These are phyloP conservation scores for Thunnus thynnus DNA, from an alignment of 2,113 vertebrate species.

Conservation along the genomic window DNA sequence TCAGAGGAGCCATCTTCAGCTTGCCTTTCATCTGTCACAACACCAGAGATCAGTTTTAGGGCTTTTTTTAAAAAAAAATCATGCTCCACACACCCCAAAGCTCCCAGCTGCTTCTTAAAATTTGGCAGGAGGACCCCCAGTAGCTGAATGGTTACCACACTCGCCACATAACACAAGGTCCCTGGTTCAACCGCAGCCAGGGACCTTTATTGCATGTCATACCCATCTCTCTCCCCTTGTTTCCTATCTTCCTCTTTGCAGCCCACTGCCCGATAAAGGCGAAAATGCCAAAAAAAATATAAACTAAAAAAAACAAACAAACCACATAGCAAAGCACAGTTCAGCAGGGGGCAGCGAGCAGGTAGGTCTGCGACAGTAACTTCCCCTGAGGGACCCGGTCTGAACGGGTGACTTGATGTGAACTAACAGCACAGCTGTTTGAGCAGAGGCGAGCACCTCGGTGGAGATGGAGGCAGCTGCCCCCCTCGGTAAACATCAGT, in stretches of 20 bases:
- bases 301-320: too few relatives aligned
- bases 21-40: constrained; percentile 34
- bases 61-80: not conserved
- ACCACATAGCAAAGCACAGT: constrained; percentile 9
- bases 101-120: constrained; percentile 1
- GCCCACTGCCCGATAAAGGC: too few relatives aligned
- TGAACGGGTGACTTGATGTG: constrained; percentile 65
- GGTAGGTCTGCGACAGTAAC: constrained; percentile 32
- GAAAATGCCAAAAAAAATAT: too few relatives aligned
- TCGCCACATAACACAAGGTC: too few relatives aligned
- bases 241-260: too few relatives aligned
- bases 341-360: constrained; percentile 10
- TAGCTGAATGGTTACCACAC: too few relatives aligned
- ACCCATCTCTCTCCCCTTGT: too few relatives aligned
- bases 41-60: constrained; percentile 28
- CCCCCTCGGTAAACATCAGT: constrained; percentile 59
- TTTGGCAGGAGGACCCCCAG: too few relatives aligned
- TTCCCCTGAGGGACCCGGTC: constrained; percentile 34
- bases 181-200: too few relatives aligned
- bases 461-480: constrained; percentile 57
- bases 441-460: constrained; percentile 51
- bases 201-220: too few relatives aligned
- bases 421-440: constrained; percentile 71
- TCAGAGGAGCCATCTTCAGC: constrained; percentile 20
- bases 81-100: not conserved